Conservation (phyloP, 2,797 vertebrate species). For the Sebastes itinus region DNA sequence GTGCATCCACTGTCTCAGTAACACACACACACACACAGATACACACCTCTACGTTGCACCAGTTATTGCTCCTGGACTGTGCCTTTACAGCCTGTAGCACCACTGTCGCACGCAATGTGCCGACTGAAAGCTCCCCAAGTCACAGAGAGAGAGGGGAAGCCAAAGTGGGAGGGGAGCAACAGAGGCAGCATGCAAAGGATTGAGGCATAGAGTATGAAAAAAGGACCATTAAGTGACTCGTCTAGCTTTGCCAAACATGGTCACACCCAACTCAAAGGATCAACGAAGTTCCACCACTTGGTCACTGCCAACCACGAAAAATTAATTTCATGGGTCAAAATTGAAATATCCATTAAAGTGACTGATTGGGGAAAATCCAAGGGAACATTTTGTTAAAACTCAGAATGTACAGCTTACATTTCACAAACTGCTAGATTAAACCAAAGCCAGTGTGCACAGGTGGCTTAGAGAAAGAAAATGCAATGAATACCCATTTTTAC, state of each 20-base stretch:
- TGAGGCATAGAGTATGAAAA: conserved; percentile 34
- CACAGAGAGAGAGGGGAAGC: conserved; percentile 47
- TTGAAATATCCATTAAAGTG: conserved; percentile 36
- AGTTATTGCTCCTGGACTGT: conserved; percentile 64
- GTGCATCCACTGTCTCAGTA: conserved; percentile 58
- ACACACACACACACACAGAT: neutral
- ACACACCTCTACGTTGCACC: conserved; percentile 31
- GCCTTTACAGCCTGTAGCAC: conserved; percentile 40
- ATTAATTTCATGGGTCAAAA: conserved; percentile 49
- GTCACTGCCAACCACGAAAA: conserved; percentile 34
- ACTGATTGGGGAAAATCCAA: conserved; percentile 34
- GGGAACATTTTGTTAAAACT: conserved; percentile 12
- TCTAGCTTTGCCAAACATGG: conserved; percentile 44
- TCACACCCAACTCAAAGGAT: conserved; percentile 53
- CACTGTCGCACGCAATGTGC: conserved; percentile 70
- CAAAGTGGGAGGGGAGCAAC: conserved; percentile 43
- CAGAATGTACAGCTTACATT: conserved; percentile 17
- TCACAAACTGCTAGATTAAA: conserved; percentile 23
- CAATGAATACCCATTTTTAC: conserved; percentile 47
- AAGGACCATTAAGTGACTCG: conserved; percentile 40
- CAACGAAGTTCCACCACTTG: conserved; percentile 27
- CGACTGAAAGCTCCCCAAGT: conserved; percentile 62
- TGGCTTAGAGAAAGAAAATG: conserved; percentile 35
- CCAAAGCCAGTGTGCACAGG: conserved; percentile 30
- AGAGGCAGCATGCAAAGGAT: conserved; percentile 39